phyloP scores from a whole-genome alignment of 92 coral and sea anemone species.

The Epizoanthus stellaris region DNA sequence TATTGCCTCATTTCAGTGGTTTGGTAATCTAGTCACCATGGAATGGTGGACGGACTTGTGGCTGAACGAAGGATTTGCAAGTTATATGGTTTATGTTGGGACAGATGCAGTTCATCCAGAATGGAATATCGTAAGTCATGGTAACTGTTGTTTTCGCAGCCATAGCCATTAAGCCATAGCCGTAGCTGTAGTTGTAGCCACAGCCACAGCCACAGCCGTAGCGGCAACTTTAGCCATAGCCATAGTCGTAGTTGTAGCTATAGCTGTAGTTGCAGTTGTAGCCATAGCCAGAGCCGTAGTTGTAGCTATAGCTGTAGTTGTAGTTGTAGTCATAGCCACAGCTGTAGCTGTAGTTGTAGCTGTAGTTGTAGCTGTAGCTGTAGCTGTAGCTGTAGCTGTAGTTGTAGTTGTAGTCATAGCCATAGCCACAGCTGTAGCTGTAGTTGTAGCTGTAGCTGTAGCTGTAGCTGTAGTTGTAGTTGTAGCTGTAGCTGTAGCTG shows the following conservation, averaged over 20 bases:
- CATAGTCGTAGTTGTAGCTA: background rate
- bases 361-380: too few species aligned
- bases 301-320: too few species aligned
- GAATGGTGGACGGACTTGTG: constrained; percentile 97
- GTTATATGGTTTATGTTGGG: constrained; percentile 62
- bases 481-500: too few species aligned
- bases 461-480: too few species aligned
- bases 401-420: too few species aligned
- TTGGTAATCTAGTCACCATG: constrained; percentile 96
- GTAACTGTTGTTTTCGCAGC: background rate
- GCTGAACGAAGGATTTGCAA: constrained; percentile 96
- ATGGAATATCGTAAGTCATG: constrained; percentile 72
- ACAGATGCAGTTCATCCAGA: constrained; percentile 68
- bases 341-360: background rate
- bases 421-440: too few species aligned
- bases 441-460: too few species aligned
- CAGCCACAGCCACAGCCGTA: background rate
- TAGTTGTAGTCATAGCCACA: background rate
- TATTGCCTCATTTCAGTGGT: constrained; percentile 68
- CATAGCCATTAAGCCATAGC: background rate
- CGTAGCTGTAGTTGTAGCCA: background rate
- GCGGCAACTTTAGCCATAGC: background rate
- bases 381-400: too few species aligned
- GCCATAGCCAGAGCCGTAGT: background rate
- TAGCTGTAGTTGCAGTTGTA: background rate